Base-by-base conservation (phyloP, 2,113 vertebrate genomes). In the Aspidoscelis tigris region DNA sequence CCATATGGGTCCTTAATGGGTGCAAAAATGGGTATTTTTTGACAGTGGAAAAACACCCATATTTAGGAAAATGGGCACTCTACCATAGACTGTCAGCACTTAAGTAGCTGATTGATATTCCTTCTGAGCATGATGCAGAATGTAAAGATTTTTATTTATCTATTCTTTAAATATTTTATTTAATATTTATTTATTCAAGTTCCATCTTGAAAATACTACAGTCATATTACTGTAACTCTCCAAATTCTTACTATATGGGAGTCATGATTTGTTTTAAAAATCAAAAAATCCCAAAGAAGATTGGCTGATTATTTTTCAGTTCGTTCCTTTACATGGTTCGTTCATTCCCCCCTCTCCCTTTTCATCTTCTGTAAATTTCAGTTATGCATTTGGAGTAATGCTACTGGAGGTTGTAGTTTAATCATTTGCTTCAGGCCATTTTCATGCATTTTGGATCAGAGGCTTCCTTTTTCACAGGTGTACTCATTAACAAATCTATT, bases 31-130 rank as follows among this genome's bases (percentile, higher is more conserved):
- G 33, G 33, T 33, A 33, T 33, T 33, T 33, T 33, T 33, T 33
- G 33, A 33, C 33, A 33, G 33, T 33, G 33, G 33, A 33, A 33
- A 33, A 33, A 33, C 33, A 33, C 33, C 33, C 33, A 87, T 89
- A 93, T 88, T 91, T 90, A 88, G 85, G 86, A 95, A 96, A 96
- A 96, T 96, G 94, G 47, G 90, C 94, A 95, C 92, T 91, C 82
- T 90, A 91, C 90, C 88, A 22, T 79, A 90, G 93, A 93, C 91
- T 87, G 93, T 92, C 87, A 86, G 83, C 2, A 72, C 94, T 94
- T 94, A 95, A 93, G 88, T 89, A 47, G 74, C 92, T 93, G 88
- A 76, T 89, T 93, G 78, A 80, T 92, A 89, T 84, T 93, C 90
- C 88, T 85, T 86, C 80, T 93, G 93, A 90, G 95, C 95, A 89